Conservation (phyloP, 2,888 invertebrate genomes). For the Sinohyriopsis cumingii region DNA sequence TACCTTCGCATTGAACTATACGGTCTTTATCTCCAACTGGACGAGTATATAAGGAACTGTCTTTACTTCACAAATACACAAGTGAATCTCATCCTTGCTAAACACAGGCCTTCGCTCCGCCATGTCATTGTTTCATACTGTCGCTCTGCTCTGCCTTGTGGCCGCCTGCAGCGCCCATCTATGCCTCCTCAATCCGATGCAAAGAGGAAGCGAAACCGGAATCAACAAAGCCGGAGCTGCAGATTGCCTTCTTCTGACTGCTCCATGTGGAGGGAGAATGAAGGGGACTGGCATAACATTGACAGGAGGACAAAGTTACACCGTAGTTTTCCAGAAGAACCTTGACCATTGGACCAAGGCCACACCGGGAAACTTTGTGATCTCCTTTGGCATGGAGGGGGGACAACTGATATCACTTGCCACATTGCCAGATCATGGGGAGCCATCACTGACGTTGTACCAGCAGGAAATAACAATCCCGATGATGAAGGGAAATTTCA, state of each 20-base stretch:
- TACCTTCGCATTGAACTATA: no score
- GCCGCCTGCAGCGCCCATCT: constrained; percentile 23
- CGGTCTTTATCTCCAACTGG: no score
- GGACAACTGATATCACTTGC: constrained; percentile 9
- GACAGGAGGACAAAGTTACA: constrained; percentile 26
- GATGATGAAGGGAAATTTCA: no score
- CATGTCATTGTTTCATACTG: constrained; percentile 7
- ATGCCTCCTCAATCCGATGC: constrained; percentile 41
- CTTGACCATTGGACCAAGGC: constrained; percentile 37
- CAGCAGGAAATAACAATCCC: constrained; percentile 28
- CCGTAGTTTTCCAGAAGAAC: constrained; percentile 46
- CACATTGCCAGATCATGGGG: constrained; percentile 28
- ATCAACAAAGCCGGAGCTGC: constrained; percentile 38
- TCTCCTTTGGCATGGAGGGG: constrained; percentile 10
- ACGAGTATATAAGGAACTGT: no score
- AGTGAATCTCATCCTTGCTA: no score
- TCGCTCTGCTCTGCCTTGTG: constrained; percentile 6
- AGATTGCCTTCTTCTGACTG: constrained; percentile 29
- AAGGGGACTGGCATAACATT: constrained; percentile 5
- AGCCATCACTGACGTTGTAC: constrained; percentile 38
- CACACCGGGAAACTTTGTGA: constrained; percentile 36
- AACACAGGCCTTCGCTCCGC: neutral
- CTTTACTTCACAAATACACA: no score
- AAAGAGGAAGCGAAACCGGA: constrained; percentile 35
- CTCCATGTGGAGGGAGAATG: constrained; percentile 34